Evolutionary conservation across 1,140 invertebrate species (phyloP).

Genomic region (Eumaeus atala): DNA sequence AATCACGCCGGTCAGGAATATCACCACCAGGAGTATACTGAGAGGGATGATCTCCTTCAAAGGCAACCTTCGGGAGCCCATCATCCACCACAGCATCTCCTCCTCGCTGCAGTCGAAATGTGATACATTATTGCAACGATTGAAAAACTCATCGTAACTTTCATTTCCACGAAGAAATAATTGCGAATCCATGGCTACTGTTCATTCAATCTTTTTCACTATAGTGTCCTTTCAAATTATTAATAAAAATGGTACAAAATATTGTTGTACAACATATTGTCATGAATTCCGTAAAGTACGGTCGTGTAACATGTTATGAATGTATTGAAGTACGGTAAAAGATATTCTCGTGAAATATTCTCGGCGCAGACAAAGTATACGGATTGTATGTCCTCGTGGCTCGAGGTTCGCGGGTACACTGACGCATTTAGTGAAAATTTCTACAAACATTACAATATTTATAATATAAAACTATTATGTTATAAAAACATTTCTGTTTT

Average conservation of each 20-base stretch:
- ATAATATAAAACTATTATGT: too few relatives aligned
- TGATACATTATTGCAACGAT: constrained; percentile 55
- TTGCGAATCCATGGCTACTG: constrained; percentile 39
- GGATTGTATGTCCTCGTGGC: constrained; percentile 19
- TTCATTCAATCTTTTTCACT: constrained; percentile 9
- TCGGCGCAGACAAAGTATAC: not conserved
- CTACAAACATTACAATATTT: too few relatives aligned
- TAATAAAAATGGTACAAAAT: not conserved
- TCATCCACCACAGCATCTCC: constrained; percentile 72
- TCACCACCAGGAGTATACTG: constrained; percentile 84
- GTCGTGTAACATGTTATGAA: too few relatives aligned
- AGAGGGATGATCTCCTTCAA: constrained; percentile 76
- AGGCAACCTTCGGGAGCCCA: constrained; percentile 71
- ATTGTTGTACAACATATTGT: not conserved
- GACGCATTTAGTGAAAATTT: constrained; percentile 7
- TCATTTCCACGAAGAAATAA: constrained; percentile 53
- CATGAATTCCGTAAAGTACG: not conserved
- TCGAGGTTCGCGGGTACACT: constrained; percentile 29
- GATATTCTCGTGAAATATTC: too few relatives aligned
- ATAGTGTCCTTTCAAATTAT: constrained; percentile 2
- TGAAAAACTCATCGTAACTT: constrained; percentile 55
- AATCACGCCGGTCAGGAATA: constrained; percentile 89
- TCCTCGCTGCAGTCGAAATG: constrained; percentile 72
- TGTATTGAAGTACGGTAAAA: too few relatives aligned
- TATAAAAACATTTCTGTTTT: too few relatives aligned